Percentiles rank a stretch among this genome's conserved stretches.
Conservation (phyloP, 2,113 vertebrate genomes). For the Tragelaphus strepsiceros region DNA sequence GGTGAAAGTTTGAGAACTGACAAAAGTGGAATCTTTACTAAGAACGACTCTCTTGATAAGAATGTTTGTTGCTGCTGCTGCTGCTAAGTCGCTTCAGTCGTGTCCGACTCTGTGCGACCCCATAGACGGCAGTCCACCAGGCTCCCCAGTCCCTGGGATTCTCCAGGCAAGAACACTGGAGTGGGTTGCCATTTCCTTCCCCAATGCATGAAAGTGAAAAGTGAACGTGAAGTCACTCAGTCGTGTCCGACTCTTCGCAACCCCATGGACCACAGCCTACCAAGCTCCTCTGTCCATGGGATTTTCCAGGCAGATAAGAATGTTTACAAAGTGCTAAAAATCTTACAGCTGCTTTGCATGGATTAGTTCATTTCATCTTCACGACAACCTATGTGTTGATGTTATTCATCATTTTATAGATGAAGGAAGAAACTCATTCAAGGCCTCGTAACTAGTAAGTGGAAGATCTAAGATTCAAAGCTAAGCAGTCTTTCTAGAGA, state of each 20-base stretch:
- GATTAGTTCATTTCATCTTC: background rate
- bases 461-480: background rate
- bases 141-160: too few relatives aligned
- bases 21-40: background rate
- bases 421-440: background rate
- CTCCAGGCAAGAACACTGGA: too few relatives aligned
- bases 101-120: too few relatives aligned
- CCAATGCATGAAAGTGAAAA: too few relatives aligned
- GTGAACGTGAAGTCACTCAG: too few relatives aligned
- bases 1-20: background rate
- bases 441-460: background rate
- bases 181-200: too few relatives aligned
- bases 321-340: background rate
- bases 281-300: too few relatives aligned
- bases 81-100: too few relatives aligned
- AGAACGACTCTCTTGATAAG: background rate
- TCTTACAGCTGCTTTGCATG: background rate
- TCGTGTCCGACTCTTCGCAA: rapidly evolving
- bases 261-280: too few relatives aligned
- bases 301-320: background rate
- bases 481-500: background rate
- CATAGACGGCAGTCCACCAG: too few relatives aligned
- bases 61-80: background rate
- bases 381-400: background rate
- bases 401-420: background rate